Evolutionary conservation across 1,140 invertebrate species (phyloP), one percentile per base, ranked within the genome.

Genomic region (Apocrypta bakeri): DNA sequence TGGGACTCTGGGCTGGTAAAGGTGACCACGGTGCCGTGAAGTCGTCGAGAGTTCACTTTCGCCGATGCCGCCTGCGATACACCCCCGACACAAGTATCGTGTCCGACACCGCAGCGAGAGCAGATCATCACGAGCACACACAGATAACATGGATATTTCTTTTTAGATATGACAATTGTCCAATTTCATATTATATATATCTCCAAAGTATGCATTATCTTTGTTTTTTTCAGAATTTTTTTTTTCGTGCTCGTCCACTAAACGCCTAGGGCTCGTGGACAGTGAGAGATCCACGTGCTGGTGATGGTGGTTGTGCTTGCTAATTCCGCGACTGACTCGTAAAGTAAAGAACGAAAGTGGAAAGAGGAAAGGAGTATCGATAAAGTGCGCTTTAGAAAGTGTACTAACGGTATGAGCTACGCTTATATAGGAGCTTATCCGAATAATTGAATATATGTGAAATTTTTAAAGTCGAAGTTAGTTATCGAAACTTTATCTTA

Each of bases 1-100:
- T 94, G 94, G 82, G 95, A 95, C 86, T 95, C 94, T 84, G 93
- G 92, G 79, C 94, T 95, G 85, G 94, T 94, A 92, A 95, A 96
- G 85, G 95, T 95, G 85, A 95, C 92, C 61, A 95, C 94, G 88
- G 94, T 93, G 82, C 94, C 93, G 84, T 92, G 91, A 81, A 92
- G 91, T 88, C 90, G 90, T 88, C 88, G 90, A 79, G 86, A 84
- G 83, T 86, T 90, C 88, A 91, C 86, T 77, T 86, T 87, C 83
- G 88, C 85, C 83, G 89, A 87, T 84, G 88, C 87, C 90, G 86
- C 78, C 63, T 56, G 48, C 48, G 85, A 85, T 83, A 83, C 84
- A 84, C 88, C 63, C 48, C 48, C 87, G 81, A 86, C 83, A 84
- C 48, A 56, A 56, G 48, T 56, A 56, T 37, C 72, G 84, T 79